A percentile compares a stretch with the other conserved stretches of the same genome.
Evolutionary conservation across 2,888 invertebrate genomes (phyloP).

Genomic region (Mamestra brassicae): DNA sequence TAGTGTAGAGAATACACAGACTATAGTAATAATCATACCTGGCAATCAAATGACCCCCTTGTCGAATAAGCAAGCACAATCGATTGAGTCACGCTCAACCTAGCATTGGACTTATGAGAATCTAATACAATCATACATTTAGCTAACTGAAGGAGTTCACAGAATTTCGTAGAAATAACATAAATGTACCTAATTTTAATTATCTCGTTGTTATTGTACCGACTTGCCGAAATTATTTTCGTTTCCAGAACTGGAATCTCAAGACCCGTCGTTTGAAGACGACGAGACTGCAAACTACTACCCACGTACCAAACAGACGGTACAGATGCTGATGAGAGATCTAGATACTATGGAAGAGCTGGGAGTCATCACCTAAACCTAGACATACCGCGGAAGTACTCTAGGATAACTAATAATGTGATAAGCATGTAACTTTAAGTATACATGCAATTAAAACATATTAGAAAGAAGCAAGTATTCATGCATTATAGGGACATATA

Average conservation of each 20-base stretch:
- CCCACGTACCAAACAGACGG: conserved; percentile 93
- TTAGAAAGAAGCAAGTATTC: background rate
- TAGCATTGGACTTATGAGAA: background rate
- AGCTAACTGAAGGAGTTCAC: background rate
- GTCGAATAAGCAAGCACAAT: background rate
- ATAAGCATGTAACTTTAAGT: conserved; percentile 30
- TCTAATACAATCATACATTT: background rate
- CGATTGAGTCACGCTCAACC: background rate
- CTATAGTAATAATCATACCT: no score
- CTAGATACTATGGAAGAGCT: conserved; percentile 93
- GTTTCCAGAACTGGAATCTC: conserved; percentile 90
- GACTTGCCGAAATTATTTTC: background rate
- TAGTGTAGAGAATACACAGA: no score
- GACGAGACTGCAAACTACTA: conserved; percentile 91
- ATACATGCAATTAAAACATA: conserved; percentile 12
- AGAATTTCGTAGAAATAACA: no score
- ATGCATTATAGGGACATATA: background rate
- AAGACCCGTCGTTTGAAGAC: conserved; percentile 92
- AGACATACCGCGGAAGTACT: background rate
- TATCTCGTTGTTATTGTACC: background rate
- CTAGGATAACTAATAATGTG: conserved; percentile 34
- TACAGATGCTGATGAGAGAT: conserved; percentile 94
- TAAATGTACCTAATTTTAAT: background rate
- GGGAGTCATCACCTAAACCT: conserved; percentile 88
- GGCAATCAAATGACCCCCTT: no score